Evolutionary conservation across 2,113 vertebrate genomes (phyloP).

Genomic region (Tretioscincus oriximinensis): DNA sequence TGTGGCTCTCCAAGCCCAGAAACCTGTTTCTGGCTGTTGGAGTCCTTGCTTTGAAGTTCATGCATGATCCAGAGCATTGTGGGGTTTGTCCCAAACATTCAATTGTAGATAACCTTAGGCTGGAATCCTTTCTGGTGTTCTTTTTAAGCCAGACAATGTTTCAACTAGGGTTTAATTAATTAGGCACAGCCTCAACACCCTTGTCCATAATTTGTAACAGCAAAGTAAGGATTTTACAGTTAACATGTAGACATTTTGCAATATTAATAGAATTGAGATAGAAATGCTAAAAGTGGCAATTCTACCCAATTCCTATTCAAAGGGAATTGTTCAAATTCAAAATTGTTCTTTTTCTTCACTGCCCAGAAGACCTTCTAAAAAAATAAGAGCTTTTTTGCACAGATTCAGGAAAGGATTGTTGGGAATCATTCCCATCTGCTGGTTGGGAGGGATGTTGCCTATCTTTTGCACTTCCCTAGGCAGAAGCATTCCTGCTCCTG

Average conservation of each 20-base stretch:
- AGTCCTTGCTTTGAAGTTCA: too few relatives aligned
- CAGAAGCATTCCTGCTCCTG: too few relatives aligned
- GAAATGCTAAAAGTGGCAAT: not conserved
- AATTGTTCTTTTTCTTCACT: not conserved
- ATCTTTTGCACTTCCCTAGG: too few relatives aligned
- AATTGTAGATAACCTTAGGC: not conserved
- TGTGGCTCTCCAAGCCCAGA: too few relatives aligned
- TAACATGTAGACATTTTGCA: not conserved
- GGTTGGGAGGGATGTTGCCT: too few relatives aligned
- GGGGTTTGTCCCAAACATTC: too few relatives aligned
- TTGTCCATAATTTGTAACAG: constrained; percentile 2
- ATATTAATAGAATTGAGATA: not conserved
- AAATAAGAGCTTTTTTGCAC: not conserved
- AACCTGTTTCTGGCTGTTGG: too few relatives aligned
- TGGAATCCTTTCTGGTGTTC: not conserved
- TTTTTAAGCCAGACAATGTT: not conserved
- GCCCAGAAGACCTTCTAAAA: not conserved
- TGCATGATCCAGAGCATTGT: too few relatives aligned
- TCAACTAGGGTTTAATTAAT: not conserved
- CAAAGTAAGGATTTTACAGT: not conserved
- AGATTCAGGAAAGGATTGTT: too few relatives aligned
- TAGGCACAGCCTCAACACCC: not conserved
- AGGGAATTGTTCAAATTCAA: too few relatives aligned
- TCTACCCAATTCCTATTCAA: not conserved
- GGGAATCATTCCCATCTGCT: too few relatives aligned